Evolutionary conservation across 1,140 invertebrate genomes (phyloP).

Genomic region (Cyrtorhinus lividipennis): DNA sequence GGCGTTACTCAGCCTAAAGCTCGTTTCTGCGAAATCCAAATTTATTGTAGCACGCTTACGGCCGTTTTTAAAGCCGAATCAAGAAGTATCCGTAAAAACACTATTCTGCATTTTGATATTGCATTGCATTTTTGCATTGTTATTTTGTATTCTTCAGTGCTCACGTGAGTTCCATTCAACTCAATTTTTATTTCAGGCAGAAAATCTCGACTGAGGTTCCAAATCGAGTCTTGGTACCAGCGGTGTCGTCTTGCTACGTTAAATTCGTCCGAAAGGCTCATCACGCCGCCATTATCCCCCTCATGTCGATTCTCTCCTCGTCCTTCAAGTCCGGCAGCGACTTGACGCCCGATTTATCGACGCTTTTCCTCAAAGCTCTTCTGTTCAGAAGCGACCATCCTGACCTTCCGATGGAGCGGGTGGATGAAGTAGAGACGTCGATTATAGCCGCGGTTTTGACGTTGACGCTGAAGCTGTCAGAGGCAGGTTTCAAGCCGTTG

Average conservation of each 20-base stretch:
- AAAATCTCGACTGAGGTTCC: constrained; percentile 54
- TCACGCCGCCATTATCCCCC: constrained; percentile 43
- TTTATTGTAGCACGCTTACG: no score
- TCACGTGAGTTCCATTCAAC: no score
- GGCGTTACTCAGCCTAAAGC: no score
- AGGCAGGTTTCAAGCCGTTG: constrained; percentile 70
- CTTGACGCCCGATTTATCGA: constrained; percentile 49
- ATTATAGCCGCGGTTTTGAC: constrained; percentile 57
- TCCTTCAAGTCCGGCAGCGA: constrained; percentile 46
- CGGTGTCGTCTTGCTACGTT: constrained; percentile 48
- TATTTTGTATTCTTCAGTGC: no score
- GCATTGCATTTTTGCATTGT: no score
- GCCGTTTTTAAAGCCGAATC: no score
- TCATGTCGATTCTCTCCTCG: constrained; percentile 59
- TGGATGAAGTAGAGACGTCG: constrained; percentile 46
- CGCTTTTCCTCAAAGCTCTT: constrained; percentile 59
- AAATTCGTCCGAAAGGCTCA: constrained; percentile 41
- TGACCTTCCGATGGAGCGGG: constrained; percentile 25
- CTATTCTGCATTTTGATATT: no score
- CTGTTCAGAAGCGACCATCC: constrained; percentile 43
- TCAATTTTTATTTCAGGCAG: constrained; percentile 30
- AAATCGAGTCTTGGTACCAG: constrained; percentile 58
- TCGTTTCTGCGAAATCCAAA: no score
- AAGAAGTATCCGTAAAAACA: no score
- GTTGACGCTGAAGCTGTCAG: constrained; percentile 74